Evolutionary conservation across 2,888 invertebrate species (phyloP).

Genomic region (Mythimna loreyi): DNA sequence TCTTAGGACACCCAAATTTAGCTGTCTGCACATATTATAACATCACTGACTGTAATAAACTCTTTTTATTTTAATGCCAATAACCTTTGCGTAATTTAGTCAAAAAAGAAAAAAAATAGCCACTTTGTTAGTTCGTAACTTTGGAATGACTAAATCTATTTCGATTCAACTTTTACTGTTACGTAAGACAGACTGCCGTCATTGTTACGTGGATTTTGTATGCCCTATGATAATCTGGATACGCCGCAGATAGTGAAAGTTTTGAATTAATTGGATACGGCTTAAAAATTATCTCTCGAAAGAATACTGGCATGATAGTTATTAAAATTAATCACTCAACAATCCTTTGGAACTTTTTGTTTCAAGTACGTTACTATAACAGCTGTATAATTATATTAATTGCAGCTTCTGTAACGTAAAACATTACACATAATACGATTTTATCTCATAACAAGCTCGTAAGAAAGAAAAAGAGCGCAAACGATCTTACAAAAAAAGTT

Average conservation of each 20-base stretch:
- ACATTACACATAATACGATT: conserved; percentile 25
- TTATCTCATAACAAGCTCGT: conserved; percentile 16
- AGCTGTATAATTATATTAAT: conserved; percentile 5
- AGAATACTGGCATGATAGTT: neutral
- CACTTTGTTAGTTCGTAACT: conserved; percentile 35
- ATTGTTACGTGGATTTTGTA: conserved; percentile 34
- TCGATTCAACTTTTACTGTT: conserved; percentile 54
- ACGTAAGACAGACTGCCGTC: conserved; percentile 30
- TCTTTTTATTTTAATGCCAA: conserved; percentile 27
- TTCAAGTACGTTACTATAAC: neutral
- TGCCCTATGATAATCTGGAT: conserved; percentile 25
- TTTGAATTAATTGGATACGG: neutral
- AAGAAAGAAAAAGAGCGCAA: conserved; percentile 38
- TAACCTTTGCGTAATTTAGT: conserved; percentile 44
- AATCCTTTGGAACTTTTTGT: neutral
- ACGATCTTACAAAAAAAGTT: conserved; percentile 37
- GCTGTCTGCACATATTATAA: conserved; percentile 42
- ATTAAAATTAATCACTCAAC: conserved; percentile 5
- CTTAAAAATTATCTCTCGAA: neutral
- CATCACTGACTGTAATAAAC: conserved; percentile 24
- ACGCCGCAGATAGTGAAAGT: conserved; percentile 31
- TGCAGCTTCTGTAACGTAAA: conserved; percentile 24
- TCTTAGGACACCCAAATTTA: conserved; percentile 29
- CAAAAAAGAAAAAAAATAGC: conserved; percentile 29
- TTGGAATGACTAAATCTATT: conserved; percentile 37